Percentiles rank a stretch among this genome's conserved stretches.
These are phyloP conservation scores for Pseudomugil tenellus DNA, from an alignment of 2,797 vertebrate species.

Conservation along the genomic window DNA sequence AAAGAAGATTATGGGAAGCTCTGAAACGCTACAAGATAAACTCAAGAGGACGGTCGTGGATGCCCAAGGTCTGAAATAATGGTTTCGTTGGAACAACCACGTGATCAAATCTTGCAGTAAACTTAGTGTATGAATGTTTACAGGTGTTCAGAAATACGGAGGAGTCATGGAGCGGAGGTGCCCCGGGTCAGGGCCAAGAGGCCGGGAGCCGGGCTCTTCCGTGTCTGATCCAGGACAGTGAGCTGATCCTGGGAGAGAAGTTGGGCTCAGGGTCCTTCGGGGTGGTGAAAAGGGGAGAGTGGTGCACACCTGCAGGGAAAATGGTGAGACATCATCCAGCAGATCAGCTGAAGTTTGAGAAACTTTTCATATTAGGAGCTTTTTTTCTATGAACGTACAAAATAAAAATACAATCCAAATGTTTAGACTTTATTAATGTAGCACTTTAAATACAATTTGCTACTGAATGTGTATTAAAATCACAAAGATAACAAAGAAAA, in stretches of 20 bases:
- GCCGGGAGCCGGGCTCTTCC: conserved; percentile 75
- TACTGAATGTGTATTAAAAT: too few relatives aligned
- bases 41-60: conserved; percentile 76
- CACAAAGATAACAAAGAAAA: too few relatives aligned
- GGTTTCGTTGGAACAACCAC: not conserved
- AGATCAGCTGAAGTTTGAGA: not conserved
- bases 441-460: too few relatives aligned
- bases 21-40: conserved; percentile 80
- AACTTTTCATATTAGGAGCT: not conserved
- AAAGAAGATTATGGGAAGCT: conserved; percentile 85
- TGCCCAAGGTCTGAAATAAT: conserved; percentile 79
- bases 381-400: not conserved
- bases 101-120: not conserved
- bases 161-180: conserved; percentile 57
- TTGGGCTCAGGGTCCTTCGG: conserved; percentile 91
- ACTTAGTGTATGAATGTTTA: not conserved
- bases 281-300: conserved; percentile 87
- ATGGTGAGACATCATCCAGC: conserved; percentile 73
- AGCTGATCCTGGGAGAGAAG: conserved; percentile 83
- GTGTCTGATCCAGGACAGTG: conserved; percentile 88
- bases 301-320: conserved; percentile 83
- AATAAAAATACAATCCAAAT: not conserved
- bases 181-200: conserved; percentile 44
- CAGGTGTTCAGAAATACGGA: conserved; percentile 77
- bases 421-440: not conserved